Evolutionary conservation across 2,797 vertebrate species (phyloP), one percentile per base, ranked within the genome.

Genomic region (Neosalanx taihuensis): DNA sequence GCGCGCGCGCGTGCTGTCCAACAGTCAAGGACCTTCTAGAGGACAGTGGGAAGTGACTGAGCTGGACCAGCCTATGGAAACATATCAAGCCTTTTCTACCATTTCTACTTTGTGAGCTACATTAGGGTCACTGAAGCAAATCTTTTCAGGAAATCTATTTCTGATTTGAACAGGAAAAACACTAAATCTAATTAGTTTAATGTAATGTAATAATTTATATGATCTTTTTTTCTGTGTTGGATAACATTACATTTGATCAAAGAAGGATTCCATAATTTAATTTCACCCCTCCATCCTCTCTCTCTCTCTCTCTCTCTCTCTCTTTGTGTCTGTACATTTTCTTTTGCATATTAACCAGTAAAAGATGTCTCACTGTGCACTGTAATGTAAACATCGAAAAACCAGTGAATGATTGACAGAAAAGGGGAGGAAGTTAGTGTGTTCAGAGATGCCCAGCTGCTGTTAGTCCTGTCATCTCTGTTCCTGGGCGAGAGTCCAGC

Each of bases 391-490:
- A 41, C 37, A 41, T 41, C 2, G 6, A 41, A 41, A 41, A 41
- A 41, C 37, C 37, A 41, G 37, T 13, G 12, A 61, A 71, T 68
- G 71, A 12, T 75, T 66, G 15, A n/a, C 46, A 41, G 37, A 6
- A 5, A 4, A 70, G 74, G 74, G 75, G 75, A 62, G 37, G 9
- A 41, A 23, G n/a, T 46, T 12, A 33, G 20, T 9, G 37, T 12
- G 12, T 41, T 41, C 37, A 3, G 37, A 41, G 1, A 41, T 41
- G 37, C 12, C 10, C 37, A 41, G 37, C 37, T 10, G 37, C 37
- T 82, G 81, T 86, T 80, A 75, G 78, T 77, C 86, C 80, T 74
- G 82, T 88, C 88, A 89, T 85, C 79, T 84, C 86, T 86, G 72
- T 80, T 69, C 79, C 79, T 78, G 6, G 77, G 79, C 78, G 58